Evolutionary conservation across 2,113 vertebrate species (phyloP), one percentile per base, ranked within the genome.

Genomic region (Acanthisitta chloris): DNA sequence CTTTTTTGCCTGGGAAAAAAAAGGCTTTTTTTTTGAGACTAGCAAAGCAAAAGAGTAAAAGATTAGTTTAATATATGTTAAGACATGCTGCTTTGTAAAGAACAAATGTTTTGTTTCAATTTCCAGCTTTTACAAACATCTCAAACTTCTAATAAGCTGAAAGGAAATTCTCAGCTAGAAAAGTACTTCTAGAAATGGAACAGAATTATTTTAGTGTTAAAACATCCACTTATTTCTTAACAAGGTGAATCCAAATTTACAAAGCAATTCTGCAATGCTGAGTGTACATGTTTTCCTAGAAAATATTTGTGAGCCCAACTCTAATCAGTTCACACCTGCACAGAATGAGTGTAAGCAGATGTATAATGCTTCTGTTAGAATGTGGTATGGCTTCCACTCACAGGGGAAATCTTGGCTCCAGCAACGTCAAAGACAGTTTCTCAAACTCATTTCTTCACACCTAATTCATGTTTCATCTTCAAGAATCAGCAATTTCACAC

Each of bases 381-480:
- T 83, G 76, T 52, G 82, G 42, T 64, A 77, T 45, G 34, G 51
- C 67, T 92, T 93, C 81, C 40, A 70, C 19, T 88, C 94, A 77
- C 91, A 74, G 59, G 90, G 79, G 93, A 96, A 88, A 81, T 86
- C 26, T 64, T 77, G 62, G 46, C 87, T 93, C 67, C 82, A 93
- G 43, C 34, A 92, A 67, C 0, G 61, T 95, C 59, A 88, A 81
- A 94, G 67, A 64, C 42, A 74, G 55, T 93, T 95, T 93, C 64
- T 90, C 79, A 83, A 51, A 81, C 65, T 74, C 31, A 67, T 93
- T 96, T 94, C 90, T 96, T 95, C 82, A 88, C 93, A 96, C 94
- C 67, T 92, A 96, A 94, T 96, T 94, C 90, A 59, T 81, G 90
- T 88, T 97, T 96, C 92, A 92, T 96, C 82, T 81, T 83, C 71